phyloP scores from a whole-genome alignment of 1,140 invertebrate genomes.

The Bombus impatiens region DNA sequence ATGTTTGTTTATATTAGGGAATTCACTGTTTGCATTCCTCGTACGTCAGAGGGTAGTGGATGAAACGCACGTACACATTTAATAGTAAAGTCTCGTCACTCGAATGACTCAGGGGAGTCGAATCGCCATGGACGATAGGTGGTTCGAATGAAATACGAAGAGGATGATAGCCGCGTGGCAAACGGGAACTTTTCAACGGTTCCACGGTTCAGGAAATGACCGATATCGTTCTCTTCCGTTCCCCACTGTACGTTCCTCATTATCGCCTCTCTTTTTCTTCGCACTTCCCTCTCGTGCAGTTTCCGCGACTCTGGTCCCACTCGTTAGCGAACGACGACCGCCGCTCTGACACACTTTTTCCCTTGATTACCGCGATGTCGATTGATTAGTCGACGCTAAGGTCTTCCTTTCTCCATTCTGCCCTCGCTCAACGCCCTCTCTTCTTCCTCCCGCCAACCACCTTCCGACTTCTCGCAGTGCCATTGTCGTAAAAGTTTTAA shows the following conservation, averaged over 20 bases:
- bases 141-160: background rate
- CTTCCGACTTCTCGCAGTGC: background rate
- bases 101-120: too few species aligned
- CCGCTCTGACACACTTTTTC: conserved; percentile 53
- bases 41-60: too few species aligned
- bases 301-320: conserved; percentile 5
- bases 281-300: background rate
- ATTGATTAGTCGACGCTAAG: conserved; percentile 60
- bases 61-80: too few species aligned
- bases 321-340: conserved; percentile 25
- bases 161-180: background rate
- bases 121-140: background rate
- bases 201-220: conserved; percentile 33
- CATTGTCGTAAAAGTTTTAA: conserved; percentile 68
- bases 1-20: background rate
- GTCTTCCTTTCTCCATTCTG: conserved; percentile 42
- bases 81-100: too few species aligned
- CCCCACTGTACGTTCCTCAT: conserved; percentile 49
- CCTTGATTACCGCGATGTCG: conserved; percentile 58
- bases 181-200: conserved; percentile 29
- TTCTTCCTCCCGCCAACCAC: background rate
- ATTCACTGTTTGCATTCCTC: background rate
- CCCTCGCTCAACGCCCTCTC: too few species aligned
- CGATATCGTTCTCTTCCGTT: conserved; percentile 53
- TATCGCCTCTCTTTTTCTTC: conserved; percentile 48